Evolutionary conservation across 92 coral and sea anemone species (phyloP).

Genomic region (Montipora capitata): DNA sequence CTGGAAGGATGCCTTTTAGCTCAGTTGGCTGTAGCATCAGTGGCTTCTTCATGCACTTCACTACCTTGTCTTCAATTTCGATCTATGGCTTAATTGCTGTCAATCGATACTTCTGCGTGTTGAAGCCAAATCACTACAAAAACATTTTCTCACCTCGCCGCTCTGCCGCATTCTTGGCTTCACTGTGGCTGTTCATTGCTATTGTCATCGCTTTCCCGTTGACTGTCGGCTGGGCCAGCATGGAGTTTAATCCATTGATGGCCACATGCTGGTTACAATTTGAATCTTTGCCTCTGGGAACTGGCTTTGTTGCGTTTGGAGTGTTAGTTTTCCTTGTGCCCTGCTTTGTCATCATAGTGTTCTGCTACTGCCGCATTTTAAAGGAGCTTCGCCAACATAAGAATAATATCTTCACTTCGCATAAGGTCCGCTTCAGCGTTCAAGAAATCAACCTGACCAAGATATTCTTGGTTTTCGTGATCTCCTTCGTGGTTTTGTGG

Average conservation of each 20-base stretch:
- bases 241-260: slow-evolving; percentile 24
- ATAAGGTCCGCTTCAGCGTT: not conserved
- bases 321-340: not conserved
- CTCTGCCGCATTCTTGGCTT: slow-evolving; percentile 14
- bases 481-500: slow-evolving; percentile 31
- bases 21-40: slow-evolving; percentile 30
- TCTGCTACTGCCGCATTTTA: slow-evolving; percentile 7
- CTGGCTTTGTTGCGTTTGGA: slow-evolving; percentile 14
- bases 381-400: slow-evolving; percentile 28
- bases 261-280: slow-evolving; percentile 26
- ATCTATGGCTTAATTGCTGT: slow-evolving; percentile 56
- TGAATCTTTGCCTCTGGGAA: not conserved
- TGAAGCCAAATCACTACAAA: slow-evolving; percentile 63
- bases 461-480: slow-evolving; percentile 13
- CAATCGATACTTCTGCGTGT: slow-evolving; percentile 69
- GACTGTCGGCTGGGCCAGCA: slow-evolving; percentile 30
- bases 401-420: not conserved
- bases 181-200: slow-evolving; percentile 12
- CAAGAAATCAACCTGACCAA: slow-evolving; percentile 30
- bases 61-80: slow-evolving; percentile 44
- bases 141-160: slow-evolving; percentile 24
- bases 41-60: slow-evolving; percentile 44
- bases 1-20: slow-evolving; percentile 62
- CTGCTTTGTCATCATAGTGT: slow-evolving; percentile 15
- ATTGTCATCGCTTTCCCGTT: slow-evolving; percentile 11